Evolutionary conservation across 2,113 vertebrate species (phyloP).

Genomic region (Rafetus swinhoei): DNA sequence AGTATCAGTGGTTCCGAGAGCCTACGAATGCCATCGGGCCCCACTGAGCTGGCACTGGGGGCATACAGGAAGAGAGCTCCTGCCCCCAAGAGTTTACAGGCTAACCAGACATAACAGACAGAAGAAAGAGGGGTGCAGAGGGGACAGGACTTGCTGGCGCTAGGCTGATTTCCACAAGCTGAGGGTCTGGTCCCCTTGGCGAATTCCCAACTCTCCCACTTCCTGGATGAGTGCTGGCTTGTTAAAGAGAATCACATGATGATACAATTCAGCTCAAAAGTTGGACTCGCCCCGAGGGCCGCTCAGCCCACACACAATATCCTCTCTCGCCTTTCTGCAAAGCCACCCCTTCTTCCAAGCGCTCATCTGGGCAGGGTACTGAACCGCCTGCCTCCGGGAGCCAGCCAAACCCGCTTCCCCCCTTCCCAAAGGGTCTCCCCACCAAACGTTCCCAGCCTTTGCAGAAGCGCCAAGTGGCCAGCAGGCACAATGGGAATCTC

Average conservation of each 20-base stretch:
- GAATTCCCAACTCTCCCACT: neutral
- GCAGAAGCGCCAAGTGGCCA: neutral
- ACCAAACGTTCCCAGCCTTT: neutral
- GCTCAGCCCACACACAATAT: neutral
- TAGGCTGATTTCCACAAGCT: neutral
- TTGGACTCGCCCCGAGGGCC: neutral
- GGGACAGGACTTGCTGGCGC: neutral
- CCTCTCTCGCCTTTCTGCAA: neutral
- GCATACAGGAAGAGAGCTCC: too few species aligned
- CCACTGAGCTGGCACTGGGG: too few species aligned
- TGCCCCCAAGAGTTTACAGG: neutral
- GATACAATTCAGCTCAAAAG: neutral
- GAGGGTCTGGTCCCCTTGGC: too few species aligned
- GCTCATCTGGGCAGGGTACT: neutral
- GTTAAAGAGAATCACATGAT: neutral
- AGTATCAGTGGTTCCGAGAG: too few species aligned
- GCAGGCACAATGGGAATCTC: neutral
- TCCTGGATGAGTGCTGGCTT: neutral
- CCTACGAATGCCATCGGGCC: neutral
- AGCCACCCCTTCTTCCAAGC: neutral
- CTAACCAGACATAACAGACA: neutral
- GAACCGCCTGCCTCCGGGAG: neutral
- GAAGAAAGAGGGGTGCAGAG: neutral
- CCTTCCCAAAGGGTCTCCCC: accelerated
- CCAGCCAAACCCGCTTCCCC: neutral